Percentiles rank a stretch among this genome's conserved stretches.
Evolutionary conservation across 2,888 invertebrate species (phyloP).

Genomic region (Vesta saturnalis): DNA sequence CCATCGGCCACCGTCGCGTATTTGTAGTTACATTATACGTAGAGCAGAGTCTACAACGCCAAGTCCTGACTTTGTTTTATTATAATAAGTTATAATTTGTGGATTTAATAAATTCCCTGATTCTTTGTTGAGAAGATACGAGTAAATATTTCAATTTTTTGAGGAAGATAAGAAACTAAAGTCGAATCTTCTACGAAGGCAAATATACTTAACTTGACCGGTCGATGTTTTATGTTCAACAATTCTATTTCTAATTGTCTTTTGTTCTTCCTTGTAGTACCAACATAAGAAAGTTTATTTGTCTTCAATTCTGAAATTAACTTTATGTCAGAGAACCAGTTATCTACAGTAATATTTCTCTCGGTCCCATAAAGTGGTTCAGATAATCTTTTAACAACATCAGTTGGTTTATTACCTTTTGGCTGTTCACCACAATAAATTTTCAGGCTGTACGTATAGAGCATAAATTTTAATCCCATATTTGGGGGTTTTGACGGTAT

Average conservation of each 20-base stretch:
- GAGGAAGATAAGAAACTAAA: not conserved
- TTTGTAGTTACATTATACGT: not conserved
- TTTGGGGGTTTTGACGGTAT: too few species aligned
- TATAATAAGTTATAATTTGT: not conserved
- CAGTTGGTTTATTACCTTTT: not conserved
- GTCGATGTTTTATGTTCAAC: not conserved
- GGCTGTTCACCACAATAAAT: not conserved
- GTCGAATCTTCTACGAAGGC: not conserved
- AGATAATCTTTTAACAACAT: not conserved
- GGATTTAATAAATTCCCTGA: not conserved
- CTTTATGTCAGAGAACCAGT: not conserved
- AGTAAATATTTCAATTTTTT: too few species aligned
- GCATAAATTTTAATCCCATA: not conserved
- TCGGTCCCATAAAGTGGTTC: not conserved
- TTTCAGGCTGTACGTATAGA: not conserved
- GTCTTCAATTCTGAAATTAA: not conserved
- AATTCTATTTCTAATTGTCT: not conserved
- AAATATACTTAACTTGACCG: not conserved
- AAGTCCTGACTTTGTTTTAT: not conserved
- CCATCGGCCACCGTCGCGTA: not conserved
- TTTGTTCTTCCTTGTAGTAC: too few species aligned
- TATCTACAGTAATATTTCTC: too few species aligned
- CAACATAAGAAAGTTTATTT: not conserved
- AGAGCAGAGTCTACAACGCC: not conserved
- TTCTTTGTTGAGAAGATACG: not conserved